Base-by-base conservation (phyloP, 2,113 vertebrate species). In the Apaloderma vittatum region DNA sequence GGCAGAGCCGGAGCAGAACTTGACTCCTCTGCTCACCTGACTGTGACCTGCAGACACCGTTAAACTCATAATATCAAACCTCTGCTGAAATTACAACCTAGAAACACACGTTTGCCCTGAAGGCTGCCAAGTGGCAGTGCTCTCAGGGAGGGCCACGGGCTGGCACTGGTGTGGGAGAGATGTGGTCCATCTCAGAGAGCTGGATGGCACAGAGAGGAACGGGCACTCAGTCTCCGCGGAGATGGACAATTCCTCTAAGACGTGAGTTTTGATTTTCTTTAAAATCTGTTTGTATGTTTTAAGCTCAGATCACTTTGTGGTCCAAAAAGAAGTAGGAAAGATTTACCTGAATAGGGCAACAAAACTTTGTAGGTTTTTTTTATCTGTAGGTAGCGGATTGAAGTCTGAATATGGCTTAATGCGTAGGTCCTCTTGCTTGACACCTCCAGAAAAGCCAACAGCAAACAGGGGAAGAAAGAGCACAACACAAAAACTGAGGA, bases 161-260 rank as follows among this genome's bases (percentile, higher is more conserved):
- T 51, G 73, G 51, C 34, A 78, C n/a, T 36, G 0, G 0, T 15
- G 23, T 6, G 0, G 21, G 29, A 82, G 46, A 80, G 54, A 78
- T 11, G n/a, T 12, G 34, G 23, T 34, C 24, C 6, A 27, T 45
- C 49, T 51, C 80, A 59, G n/a, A 55, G 29, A 27, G 36, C 21
- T n/a, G 46, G 20, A 70, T 6, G 8, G 21, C 72, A 65, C 18
- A 72, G 23, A 73, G 59, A 45, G 36, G 45, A 86, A 57, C 1
- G 1, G 7, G 20, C 3, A 72, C 5, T 16, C 62, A 37, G 54
- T 12, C 49, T 61, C 32, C 66, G 52, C 78, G 34, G 37, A 88
- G 15, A 72, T 9, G 15, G 8, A 22, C 1, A 22, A 27, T 54
- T 88, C 27, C 45, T 72, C 18, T 21, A 2, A 0, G 15, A 32